Base-by-base conservation (phyloP, 2,113 vertebrate genomes). In the Argyrosomus japonicus region DNA sequence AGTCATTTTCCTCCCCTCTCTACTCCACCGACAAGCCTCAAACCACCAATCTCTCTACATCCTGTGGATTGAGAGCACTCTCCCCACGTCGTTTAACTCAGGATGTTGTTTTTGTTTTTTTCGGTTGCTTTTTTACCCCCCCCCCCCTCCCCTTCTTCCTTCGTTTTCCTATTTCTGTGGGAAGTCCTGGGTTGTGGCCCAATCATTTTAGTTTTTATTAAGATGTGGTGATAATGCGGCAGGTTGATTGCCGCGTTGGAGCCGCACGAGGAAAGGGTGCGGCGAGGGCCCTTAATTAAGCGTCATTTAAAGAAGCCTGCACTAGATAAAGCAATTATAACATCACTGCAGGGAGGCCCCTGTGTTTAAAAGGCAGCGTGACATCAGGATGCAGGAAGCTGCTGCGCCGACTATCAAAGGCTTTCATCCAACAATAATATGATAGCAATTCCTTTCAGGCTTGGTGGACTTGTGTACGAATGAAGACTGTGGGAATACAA, bases 201-300 rank as follows among this genome's bases (percentile, higher is more conserved):
- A 93, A 92, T 94, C 90, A 93, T 94, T 93, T 86, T 70, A 91
- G 91, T 92, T 94, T 95, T 94, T 93, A 93, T 90, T 93, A 87
- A 90, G 89, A 94, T 95, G 85, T 23, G 74, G 50, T 5, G 93
- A 95, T 94, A 92, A 84, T 21, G 17, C 21, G 7, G 69, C 89
- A 91, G 89, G 88, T 91, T 93, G 90, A 93, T 93, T 94, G 89
- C 87, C 9, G 11, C 78, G 18, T 63, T 40, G 83, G 85, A 89
- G 92, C 88, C 84, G 3, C 79, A 79, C 45, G 88, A 93, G 93
- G 93, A 94, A 93, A 90, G 91, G 93, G 92, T 91, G 91, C 73
- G 87, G 92, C 25, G 57, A 70, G 47, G 47, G 9, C 53, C 82
- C 77, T 85, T 80, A 93, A 93, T 94, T 93, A 93, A 80, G 36